A percentile compares a stretch with the other conserved stretches of the same genome.
These are phyloP conservation scores for Engystomops pustulosus DNA, from an alignment of 2,113 vertebrate genomes.

Conservation along the genomic window DNA sequence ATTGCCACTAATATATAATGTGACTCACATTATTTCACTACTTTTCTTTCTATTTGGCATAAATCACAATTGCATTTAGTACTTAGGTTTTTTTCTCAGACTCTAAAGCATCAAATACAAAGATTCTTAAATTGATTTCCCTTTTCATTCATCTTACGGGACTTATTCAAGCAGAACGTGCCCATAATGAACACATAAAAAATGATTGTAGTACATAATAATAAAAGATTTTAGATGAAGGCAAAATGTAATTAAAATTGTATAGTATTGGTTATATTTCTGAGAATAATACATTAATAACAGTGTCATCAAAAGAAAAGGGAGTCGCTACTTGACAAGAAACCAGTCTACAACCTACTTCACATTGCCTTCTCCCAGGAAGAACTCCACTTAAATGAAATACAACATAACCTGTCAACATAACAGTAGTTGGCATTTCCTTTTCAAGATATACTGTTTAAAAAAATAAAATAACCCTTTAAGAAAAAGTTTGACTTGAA, in stretches of 20 bases:
- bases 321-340: not conserved
- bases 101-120: not conserved
- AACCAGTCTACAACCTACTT: not conserved
- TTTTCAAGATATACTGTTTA: too few relatives aligned
- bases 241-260: conserved; percentile 32
- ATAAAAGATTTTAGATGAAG: not conserved
- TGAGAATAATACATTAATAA: not conserved
- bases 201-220: conserved; percentile 36
- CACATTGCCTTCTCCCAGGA: not conserved
- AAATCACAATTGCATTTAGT: not conserved
- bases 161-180: conserved; percentile 7
- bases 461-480: too few relatives aligned
- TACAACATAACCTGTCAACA: too few relatives aligned
- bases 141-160: not conserved
- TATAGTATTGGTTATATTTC: conserved; percentile 5
- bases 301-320: not conserved
- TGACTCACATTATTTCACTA: not conserved
- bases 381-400: not conserved
- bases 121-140: conserved; percentile 11
- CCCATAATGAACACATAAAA: conserved; percentile 43
- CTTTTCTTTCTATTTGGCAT: not conserved
- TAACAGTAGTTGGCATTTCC: too few relatives aligned
- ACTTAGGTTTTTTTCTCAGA: not conserved
- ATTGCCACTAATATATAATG: too few relatives aligned
- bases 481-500: too few relatives aligned